Evolutionary conservation across 2,888 invertebrate genomes (phyloP).

Genomic region (Maniola hyperantus): DNA sequence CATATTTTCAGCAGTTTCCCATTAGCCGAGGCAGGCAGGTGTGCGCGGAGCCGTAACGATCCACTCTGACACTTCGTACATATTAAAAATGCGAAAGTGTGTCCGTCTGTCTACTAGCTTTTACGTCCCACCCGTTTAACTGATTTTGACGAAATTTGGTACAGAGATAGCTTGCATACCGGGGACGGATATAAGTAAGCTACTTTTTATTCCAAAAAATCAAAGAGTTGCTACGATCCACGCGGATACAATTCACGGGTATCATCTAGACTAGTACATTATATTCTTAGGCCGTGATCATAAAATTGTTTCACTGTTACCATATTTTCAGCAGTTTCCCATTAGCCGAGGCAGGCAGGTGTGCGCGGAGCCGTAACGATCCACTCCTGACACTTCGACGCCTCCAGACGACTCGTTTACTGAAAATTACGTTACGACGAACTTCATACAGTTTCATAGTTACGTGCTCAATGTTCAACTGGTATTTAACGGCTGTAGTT

Average conservation of each 20-base stretch:
- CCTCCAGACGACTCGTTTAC: constrained; percentile 12
- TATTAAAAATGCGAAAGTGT: no score
- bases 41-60: constrained; percentile 10
- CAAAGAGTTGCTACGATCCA: no score
- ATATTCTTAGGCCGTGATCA: constrained; percentile 2
- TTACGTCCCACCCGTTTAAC: no score
- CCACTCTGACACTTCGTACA: constrained; percentile 18
- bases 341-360: constrained; percentile 12
- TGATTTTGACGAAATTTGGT: no score
- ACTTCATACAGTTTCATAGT: constrained; percentile 7
- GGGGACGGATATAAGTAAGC: no score
- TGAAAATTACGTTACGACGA: constrained; percentile 8
- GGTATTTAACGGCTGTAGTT: not conserved
- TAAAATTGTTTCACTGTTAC: constrained; percentile 5
- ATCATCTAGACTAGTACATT: no score
- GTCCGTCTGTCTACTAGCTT: no score
- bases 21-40: constrained; percentile 12
- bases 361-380: constrained; percentile 10
- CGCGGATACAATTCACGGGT: no score
- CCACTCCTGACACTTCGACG: constrained; percentile 15
- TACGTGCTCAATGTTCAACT: not conserved
- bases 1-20: constrained; percentile 13
- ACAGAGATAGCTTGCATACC: no score
- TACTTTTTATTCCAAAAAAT: no score
- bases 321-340: constrained; percentile 13